phyloP scores from a whole-genome alignment of 2,797 vertebrate species.

The Hippopotamyrus pictus region DNA sequence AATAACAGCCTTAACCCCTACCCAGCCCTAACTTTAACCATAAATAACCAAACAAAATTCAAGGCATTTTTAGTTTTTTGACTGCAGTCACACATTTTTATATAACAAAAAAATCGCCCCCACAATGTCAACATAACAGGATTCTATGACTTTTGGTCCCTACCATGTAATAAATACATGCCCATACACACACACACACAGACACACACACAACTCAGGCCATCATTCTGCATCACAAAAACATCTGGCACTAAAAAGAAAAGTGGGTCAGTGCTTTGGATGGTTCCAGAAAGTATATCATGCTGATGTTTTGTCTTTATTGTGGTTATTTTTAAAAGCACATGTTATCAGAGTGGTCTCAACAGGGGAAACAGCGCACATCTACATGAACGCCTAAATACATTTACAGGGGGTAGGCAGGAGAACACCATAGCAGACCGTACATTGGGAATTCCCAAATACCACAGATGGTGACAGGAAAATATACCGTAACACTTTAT shows the following conservation, averaged over 20 bases:
- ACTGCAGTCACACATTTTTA: background rate
- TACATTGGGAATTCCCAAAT: conserved; percentile 55
- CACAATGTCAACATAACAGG: background rate
- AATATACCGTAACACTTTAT: conserved; percentile 48
- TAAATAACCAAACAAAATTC: background rate
- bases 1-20: background rate
- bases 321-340: conserved; percentile 64
- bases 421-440: conserved; percentile 71
- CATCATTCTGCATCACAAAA: conserved; percentile 50
- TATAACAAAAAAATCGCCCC: background rate
- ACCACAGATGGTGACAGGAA: conserved; percentile 61
- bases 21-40: background rate
- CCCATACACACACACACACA: background rate
- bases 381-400: conserved; percentile 74
- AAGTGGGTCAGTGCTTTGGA: conserved; percentile 62
- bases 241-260: conserved; percentile 67
- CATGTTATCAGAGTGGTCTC: conserved; percentile 64
- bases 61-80: background rate
- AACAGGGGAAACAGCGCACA: conserved; percentile 72
- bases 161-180: background rate
- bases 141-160: background rate
- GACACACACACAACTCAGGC: background rate
- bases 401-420: conserved; percentile 69
- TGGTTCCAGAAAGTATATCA: conserved; percentile 67
- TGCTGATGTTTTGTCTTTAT: conserved; percentile 67